A percentile compares a stretch with the other conserved stretches of the same genome.
Conservation (phyloP, 2,113 vertebrate species). For the Boulengeromyrus knoepffleri region DNA sequence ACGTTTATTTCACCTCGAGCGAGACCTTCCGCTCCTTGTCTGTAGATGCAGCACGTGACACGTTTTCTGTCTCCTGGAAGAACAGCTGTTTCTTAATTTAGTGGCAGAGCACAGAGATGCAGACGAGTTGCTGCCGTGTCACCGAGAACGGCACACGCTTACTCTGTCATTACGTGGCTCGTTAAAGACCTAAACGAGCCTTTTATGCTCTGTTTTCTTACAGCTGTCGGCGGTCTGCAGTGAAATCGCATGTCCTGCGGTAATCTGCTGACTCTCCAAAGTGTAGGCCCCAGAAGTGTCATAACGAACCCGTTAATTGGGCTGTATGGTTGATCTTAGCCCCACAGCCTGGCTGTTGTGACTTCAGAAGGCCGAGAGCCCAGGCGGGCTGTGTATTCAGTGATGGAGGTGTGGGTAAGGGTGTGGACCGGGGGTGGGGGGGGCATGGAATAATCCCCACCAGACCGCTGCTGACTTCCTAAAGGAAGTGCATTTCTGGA, state of each 20-base stretch:
- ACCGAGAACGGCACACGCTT: slow-evolving; percentile 61
- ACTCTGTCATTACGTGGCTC: slow-evolving; percentile 64
- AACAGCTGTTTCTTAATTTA: slow-evolving; percentile 66
- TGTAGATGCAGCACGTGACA: neutral
- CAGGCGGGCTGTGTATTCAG: neutral
- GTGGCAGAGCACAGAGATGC: slow-evolving; percentile 50
- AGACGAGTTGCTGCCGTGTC: slow-evolving; percentile 62
- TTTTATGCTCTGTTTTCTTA: slow-evolving; percentile 66
- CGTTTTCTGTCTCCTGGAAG: slow-evolving; percentile 52
- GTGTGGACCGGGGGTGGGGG: slow-evolving; percentile 52
- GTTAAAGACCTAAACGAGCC: slow-evolving; percentile 76
- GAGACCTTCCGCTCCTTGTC: neutral
- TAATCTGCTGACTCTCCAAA: slow-evolving; percentile 50
- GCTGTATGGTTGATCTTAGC: neutral
- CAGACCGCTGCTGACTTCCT: slow-evolving; percentile 80
- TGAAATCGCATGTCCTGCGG: slow-evolving; percentile 60
- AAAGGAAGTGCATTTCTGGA: slow-evolving; percentile 75
- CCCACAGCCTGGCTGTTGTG: neutral
- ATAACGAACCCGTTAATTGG: slow-evolving; percentile 28
- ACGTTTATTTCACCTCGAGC: neutral
- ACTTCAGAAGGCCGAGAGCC: neutral
- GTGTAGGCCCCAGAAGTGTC: slow-evolving; percentile 52
- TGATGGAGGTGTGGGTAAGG: slow-evolving; percentile 49
- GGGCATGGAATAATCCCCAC: slow-evolving; percentile 72
- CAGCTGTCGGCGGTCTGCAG: slow-evolving; percentile 65